phyloP scores from a whole-genome alignment of 1,140 invertebrate genomes.

The Drosophila kurseongensis region DNA sequence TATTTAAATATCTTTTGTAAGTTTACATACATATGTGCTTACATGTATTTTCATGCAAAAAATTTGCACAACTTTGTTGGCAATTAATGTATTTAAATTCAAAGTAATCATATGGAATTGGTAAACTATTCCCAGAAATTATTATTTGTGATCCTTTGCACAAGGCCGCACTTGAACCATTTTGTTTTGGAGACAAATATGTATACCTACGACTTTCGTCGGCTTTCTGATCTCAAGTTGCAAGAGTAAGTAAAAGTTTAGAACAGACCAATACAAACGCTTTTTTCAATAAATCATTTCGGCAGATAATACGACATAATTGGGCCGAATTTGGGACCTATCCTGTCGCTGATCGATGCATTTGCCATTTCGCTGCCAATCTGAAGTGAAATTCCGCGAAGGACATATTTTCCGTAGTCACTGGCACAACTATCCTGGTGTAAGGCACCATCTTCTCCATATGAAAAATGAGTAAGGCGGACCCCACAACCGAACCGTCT shows the following conservation, averaged over 20 bases:
- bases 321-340: slow-evolving; percentile 49
- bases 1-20: not conserved
- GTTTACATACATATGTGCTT: too few species aligned
- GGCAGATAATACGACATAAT: slow-evolving; percentile 13
- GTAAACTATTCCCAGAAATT: not conserved
- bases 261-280: too few species aligned
- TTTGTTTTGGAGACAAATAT: not conserved
- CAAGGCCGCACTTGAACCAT: too few species aligned
- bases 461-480: slow-evolving; percentile 1
- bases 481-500: not conserved
- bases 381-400: slow-evolving; percentile 44
- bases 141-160: not conserved
- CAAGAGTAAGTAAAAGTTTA: too few species aligned
- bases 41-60: too few species aligned
- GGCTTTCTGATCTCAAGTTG: too few species aligned
- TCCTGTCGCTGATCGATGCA: slow-evolving; percentile 46
- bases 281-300: too few species aligned
- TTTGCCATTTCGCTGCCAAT: slow-evolving; percentile 49
- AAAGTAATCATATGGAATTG: not conserved
- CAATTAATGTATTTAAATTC: not conserved
- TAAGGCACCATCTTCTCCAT: slow-evolving; percentile 30
- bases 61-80: too few species aligned
- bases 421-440: slow-evolving; percentile 25
- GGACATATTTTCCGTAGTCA: slow-evolving; percentile 21
- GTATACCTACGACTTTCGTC: too few species aligned